Base-by-base conservation (phyloP, 2,888 invertebrate genomes). In the Drosophila parthenogenetica region DNA sequence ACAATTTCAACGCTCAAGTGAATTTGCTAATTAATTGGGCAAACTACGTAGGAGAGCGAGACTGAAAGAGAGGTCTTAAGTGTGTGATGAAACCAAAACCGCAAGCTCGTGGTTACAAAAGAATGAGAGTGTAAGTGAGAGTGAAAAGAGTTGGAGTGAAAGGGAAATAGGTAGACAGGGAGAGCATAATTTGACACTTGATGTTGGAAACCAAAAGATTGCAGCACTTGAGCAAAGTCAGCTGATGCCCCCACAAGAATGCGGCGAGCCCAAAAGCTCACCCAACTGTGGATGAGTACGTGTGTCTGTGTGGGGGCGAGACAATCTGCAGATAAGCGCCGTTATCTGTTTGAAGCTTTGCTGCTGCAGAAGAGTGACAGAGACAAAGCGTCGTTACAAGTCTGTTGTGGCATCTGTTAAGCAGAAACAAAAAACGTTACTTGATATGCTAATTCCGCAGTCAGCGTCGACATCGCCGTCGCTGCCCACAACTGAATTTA, bases 11-110 rank as follows among this genome's bases (percentile, higher is more conserved):
- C 61, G 68, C 62, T 65, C 37, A 43, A 69, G 62, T 59, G 48
- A 78, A 68, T 72, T 72, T 22, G 61, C 81, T 69, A 72, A 81
- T 78, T 81, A 75, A 79, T 81, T 72, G 72, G 66, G 70, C 54
- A 77, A 73, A 67, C 65, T 22, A 45, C 8, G 29, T 39, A 29
- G 39, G 50, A 35, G 32, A 13, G 13, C n/a, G 19, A 17, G n/a
- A 29, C 29, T 29, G 10, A 3, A 10, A 3, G 42, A n/a, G 25
- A 5, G 11, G 32, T 8, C 39, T 54, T 17, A 49, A 58, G 59
- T 59, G 62, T 58, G 62, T 42, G 40, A 45, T 13, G 25, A 39
- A 43, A 62, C 49, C 35, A n/a, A 71, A 76, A 46, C 46, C 59
- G 11, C 63, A 63, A 29, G 39, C 45, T 46, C 48, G 39, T 51